Conservation (phyloP, 2,797 vertebrate genomes). For the Clarias pachynema region DNA sequence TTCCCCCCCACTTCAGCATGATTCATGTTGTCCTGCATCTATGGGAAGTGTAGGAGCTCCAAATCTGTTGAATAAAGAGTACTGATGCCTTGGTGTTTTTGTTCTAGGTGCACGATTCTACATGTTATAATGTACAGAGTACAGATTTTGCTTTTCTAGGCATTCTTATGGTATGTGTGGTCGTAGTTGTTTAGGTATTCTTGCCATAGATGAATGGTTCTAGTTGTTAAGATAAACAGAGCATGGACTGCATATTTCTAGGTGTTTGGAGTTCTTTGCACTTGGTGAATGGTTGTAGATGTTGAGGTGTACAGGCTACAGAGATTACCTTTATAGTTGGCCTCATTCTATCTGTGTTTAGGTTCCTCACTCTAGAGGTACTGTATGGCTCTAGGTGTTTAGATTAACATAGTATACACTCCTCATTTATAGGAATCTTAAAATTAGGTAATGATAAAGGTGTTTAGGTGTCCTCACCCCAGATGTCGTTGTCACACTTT, state of each 20-base stretch:
- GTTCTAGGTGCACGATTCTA: background rate
- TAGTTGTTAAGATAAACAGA: background rate
- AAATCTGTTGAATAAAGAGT: constrained; percentile 40
- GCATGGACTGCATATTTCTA: no score
- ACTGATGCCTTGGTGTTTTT: background rate
- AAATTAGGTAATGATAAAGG: background rate
- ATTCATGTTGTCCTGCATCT: constrained; percentile 39
- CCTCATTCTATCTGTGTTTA: background rate
- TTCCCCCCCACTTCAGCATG: constrained; percentile 68
- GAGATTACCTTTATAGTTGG: background rate
- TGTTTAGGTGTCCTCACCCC: background rate
- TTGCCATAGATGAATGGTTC: background rate
- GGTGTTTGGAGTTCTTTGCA: no score
- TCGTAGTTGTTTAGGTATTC: background rate
- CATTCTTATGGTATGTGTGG: background rate
- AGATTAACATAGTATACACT: background rate
- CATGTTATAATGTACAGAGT: background rate
- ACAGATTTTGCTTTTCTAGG: background rate
- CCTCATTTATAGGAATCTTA: no score
- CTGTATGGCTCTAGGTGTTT: background rate
- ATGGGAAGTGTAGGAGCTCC: constrained; percentile 5
- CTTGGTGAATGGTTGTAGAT: background rate
- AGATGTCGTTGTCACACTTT: background rate
- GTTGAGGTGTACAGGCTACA: background rate
- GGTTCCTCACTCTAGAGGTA: no score